Evolutionary conservation across 2,888 invertebrate species (phyloP), one percentile per base, ranked within the genome.

Genomic region (Pachliopta kotzebuea): DNA sequence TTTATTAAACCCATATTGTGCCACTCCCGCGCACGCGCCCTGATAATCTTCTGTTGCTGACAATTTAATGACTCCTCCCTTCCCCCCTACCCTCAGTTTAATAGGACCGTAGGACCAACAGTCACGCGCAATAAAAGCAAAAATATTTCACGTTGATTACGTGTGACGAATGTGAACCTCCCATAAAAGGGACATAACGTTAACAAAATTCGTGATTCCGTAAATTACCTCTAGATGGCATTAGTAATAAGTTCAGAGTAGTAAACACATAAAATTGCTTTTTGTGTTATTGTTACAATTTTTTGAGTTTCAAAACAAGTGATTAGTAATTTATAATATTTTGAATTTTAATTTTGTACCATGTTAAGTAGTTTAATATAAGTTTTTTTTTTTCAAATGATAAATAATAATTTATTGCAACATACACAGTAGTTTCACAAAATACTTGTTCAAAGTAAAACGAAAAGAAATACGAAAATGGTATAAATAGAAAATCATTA

Each of bases 1-100:
- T 88, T 90, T 88, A 90, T 85, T 85, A 77, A 74, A 81, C 76
- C 79, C 85, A 85, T 88, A 88, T 83, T 83, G 84, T 81, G 79
- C 80, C 76, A 75, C 74, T 75, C 74, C 70, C 71, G 76, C 78
- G 78, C 79, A 82, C 83, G 82, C 82, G 78, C 79, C 81, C 78
- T 84, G 82, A 83, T 79, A 76, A 77, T 77, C 79, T 77, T 78
- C 79, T 81, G 83, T 72, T 80, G 81, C 83, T 85, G 85, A 84
- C 86, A 85, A 84, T 85, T 85, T 89, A 88, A 86, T 88, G 77
- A 78, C 77, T 76, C 64, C 60, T 66, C 56, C 63, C 49, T 63
- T 18, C 20, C 20, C 54, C 37, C 49, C 64, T 20, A 2, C 20
- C 23, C 56, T 18, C 23, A 52, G 73, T 76, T 69, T 76, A 77